Base-by-base conservation (phyloP, 2,797 vertebrate species). In the Bradypus variegatus region DNA sequence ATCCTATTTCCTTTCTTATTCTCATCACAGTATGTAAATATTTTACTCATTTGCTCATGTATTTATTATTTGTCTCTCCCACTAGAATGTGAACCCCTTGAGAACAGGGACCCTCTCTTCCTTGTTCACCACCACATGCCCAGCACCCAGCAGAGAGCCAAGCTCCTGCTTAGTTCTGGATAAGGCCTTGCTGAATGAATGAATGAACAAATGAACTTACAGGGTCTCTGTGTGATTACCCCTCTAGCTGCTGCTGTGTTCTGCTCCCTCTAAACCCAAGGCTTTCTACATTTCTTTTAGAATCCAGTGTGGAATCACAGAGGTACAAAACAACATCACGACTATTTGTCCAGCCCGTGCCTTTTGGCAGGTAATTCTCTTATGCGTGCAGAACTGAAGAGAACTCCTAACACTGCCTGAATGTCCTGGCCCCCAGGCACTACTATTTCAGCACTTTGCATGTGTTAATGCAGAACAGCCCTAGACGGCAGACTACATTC, bases 361-460 rank as follows among this genome's bases (percentile, higher is more conserved):
- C 3, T 60, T 62, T 3, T 31, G 65, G 19, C 80, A 36, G 6
- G 27, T 33, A 33, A 62, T 18, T 60, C 38, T 62, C 64, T 58
- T 29, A 4, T 10, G 27, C 73, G 5, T 60, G 53, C 33, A 62
- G 62, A 60, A 38, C 38, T 38, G 73, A 33, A 48, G 64, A 38
- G n/a, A n/a, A 12, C 2, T 10, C 31, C n/a, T 50, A 2, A 62
- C 0, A 3, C 19, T 23, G 9, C 18, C 67, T 33, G 25, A 16
- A 19, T 16, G 3, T 2, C 50, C 64, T 69, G 36, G 1, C 2
- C 31, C 21, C 29, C 82, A 19, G 48, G 65, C 48, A 21, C 31
- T 29, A 21, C 31, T 29, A 13, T 60, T 55, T 18, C 89, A 48
- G 89, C 62, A 60, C 31, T 36, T 77, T 27, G 12, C 23, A 8